Percentiles rank a stretch among this genome's conserved stretches.
phyloP scores from a whole-genome alignment of 2,113 vertebrate species.

The Xiphophorus couchianus region DNA sequence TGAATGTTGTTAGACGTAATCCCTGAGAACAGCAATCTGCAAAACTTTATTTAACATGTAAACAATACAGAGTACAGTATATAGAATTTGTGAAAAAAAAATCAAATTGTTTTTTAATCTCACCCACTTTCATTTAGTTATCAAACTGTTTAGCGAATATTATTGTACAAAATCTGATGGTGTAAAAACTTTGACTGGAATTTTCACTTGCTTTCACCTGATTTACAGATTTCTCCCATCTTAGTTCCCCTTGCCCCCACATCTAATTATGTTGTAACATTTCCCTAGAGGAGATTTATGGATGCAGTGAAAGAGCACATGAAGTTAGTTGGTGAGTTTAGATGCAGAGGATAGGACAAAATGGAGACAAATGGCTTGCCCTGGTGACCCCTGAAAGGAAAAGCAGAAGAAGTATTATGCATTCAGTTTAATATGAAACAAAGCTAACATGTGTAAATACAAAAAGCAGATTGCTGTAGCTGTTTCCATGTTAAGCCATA shows the following conservation, averaged over 20 bases:
- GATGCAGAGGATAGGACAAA: no score
- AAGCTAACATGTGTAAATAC: no score
- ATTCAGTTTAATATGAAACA: neutral
- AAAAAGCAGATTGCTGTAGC: no score
- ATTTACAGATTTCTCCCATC: neutral
- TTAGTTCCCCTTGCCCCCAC: no score
- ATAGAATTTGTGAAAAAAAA: neutral
- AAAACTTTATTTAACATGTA: neutral
- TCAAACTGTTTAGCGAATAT: neutral
- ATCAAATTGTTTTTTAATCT: neutral
- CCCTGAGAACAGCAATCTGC: neutral
- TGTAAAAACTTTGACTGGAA: neutral
- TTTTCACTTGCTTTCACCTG: neutral
- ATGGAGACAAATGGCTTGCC: no score
- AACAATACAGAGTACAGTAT: no score
- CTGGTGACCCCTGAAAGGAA: no score
- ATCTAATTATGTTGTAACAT: neutral
- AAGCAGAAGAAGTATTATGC: no score
- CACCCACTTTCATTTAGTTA: neutral
- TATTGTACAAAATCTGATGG: neutral
- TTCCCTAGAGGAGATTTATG: neutral
- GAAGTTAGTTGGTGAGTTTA: no score
- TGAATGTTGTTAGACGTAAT: neutral
- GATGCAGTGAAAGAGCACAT: no score
- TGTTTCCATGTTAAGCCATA: neutral